Conservation (phyloP, 2,888 invertebrate genomes). For the Agrochola lota region DNA sequence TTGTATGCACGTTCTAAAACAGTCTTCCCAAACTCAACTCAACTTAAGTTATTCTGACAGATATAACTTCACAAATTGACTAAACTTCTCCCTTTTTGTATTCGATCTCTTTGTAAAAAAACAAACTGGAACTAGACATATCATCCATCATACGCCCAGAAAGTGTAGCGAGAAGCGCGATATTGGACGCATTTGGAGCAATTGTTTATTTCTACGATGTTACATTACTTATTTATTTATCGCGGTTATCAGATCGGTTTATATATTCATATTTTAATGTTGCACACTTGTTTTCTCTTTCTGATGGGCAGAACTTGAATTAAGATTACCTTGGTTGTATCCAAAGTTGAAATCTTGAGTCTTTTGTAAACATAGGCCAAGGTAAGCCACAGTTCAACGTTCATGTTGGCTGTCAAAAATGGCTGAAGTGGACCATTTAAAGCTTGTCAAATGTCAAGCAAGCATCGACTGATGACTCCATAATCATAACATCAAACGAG, state of each 20-base stretch:
- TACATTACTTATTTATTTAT: not conserved
- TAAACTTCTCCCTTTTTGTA: too few relatives aligned
- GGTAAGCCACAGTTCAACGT: conserved; percentile 40
- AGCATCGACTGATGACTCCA: not conserved
- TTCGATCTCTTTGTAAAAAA: too few relatives aligned
- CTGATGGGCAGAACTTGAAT: conserved; percentile 48
- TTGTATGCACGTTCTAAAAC: conserved; percentile 5
- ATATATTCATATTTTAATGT: conserved; percentile 22
- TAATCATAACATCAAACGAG: not conserved
- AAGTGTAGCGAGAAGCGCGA: not conserved
- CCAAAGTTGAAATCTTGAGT: conserved; percentile 13
- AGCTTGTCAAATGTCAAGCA: not conserved
- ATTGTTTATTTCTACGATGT: not conserved
- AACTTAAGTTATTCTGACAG: not conserved
- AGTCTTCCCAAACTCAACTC: not conserved
- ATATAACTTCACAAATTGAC: not conserved
- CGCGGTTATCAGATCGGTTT: not conserved
- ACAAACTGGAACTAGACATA: too few relatives aligned
- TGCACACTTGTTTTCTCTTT: conserved; percentile 38
- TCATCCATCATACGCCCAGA: too few relatives aligned
- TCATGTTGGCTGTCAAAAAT: conserved; percentile 32
- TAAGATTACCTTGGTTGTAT: conserved; percentile 43
- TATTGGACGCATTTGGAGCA: not conserved
- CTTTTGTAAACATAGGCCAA: conserved; percentile 32
- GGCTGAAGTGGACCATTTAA: conserved; percentile 18